Evolutionary conservation across 2,797 vertebrate genomes (phyloP).

Genomic region (Chrosomus eos): DNA sequence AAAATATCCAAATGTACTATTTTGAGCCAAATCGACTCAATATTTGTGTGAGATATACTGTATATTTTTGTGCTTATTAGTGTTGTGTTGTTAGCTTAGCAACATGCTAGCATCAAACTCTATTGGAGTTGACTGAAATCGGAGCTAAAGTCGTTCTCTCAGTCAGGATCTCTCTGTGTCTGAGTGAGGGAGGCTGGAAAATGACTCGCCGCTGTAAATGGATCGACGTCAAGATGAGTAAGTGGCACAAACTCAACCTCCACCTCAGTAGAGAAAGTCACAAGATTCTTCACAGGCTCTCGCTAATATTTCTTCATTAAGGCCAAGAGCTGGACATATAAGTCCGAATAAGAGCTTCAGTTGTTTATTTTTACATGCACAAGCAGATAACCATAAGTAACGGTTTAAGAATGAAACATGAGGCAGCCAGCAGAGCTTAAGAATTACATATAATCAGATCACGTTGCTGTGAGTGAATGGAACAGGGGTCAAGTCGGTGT

Average conservation of each 20-base stretch:
- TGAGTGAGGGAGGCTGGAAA: background rate
- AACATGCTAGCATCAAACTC: background rate
- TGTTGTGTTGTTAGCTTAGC: background rate
- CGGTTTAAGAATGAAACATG: conserved; percentile 12
- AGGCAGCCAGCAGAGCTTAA: conserved; percentile 7
- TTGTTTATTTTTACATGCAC: conserved; percentile 25
- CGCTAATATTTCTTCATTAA: background rate
- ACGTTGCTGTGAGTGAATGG: background rate
- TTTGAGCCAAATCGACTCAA: too few species aligned
- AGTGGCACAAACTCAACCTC: background rate
- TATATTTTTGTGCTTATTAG: too few species aligned
- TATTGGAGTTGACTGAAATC: background rate
- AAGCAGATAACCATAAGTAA: conserved; percentile 26
- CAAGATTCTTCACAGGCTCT: background rate
- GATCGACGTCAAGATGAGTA: conserved; percentile 11
- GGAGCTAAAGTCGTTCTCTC: background rate
- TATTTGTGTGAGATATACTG: too few species aligned
- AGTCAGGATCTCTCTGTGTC: background rate
- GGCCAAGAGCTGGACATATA: background rate
- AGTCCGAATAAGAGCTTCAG: background rate
- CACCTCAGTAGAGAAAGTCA: background rate
- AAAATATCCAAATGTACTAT: too few species aligned
- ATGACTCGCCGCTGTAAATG: background rate
- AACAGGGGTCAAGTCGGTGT: background rate
- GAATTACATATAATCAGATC: conserved; percentile 29